phyloP scores from a whole-genome alignment of 2,888 invertebrate genomes.

The Himalopsyche kuldschensis region DNA sequence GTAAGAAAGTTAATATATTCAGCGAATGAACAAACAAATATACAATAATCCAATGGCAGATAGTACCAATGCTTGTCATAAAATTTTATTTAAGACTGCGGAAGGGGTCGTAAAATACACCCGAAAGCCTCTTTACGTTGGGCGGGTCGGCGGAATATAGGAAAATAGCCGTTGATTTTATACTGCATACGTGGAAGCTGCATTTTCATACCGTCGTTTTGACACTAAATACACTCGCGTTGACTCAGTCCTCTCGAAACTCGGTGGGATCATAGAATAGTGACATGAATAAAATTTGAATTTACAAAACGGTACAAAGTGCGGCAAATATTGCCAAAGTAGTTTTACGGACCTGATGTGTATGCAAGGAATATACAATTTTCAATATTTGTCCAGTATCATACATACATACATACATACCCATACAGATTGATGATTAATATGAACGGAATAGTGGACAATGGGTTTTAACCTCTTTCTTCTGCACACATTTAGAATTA shows the following conservation, averaged over 20 bases:
- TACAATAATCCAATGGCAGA: neutral
- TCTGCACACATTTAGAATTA: no score
- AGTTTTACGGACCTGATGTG: neutral
- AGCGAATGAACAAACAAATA: neutral
- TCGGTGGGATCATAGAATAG: neutral
- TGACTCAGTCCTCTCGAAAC: neutral
- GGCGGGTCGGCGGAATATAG: neutral
- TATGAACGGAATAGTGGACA: no score
- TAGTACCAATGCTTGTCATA: neutral
- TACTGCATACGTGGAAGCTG: constrained; percentile 9
- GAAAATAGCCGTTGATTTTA: neutral
- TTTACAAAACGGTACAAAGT: constrained; percentile 15
- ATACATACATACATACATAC: no score
- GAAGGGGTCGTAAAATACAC: constrained; percentile 2
- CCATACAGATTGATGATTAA: neutral
- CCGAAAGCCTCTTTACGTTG: neutral
- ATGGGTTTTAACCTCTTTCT: no score
- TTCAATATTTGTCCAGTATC: neutral
- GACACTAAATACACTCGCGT: constrained; percentile 6
- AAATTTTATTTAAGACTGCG: constrained; percentile 3
- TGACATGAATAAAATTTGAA: constrained; percentile 23
- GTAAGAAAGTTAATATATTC: neutral
- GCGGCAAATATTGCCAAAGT: constrained; percentile 4
- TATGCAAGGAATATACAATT: neutral
- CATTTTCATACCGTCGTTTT: neutral